phyloP scores from a whole-genome alignment of 2,113 vertebrate species.

The Jacana jacana region DNA sequence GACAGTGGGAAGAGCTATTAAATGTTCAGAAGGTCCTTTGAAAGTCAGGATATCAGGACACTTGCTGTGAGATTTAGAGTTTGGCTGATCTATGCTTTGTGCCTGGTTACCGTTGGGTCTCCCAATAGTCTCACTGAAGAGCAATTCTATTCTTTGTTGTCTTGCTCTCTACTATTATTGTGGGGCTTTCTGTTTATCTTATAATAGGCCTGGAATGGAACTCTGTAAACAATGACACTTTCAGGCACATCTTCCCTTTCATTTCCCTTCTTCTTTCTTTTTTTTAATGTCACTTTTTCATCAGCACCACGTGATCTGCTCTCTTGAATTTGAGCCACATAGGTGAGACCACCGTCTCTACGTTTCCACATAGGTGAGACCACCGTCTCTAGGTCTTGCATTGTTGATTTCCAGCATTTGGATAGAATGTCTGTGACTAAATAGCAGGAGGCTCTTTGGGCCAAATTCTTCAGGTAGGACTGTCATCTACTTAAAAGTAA shows the following conservation, averaged over 20 bases:
- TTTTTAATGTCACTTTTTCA: neutral
- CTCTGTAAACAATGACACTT: neutral
- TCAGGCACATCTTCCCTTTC: neutral
- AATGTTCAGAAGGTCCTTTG: constrained; percentile 29
- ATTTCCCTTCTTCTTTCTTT: too few species aligned
- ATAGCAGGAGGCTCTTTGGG: neutral
- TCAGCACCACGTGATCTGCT: neutral
- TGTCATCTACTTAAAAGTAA: neutral
- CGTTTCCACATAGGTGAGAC: neutral
- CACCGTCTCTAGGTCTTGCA: neutral
- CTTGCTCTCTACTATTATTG: neutral
- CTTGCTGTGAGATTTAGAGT: constrained; percentile 24
- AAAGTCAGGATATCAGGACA: constrained; percentile 16
- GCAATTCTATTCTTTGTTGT: constrained; percentile 12
- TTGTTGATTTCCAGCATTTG: neutral
- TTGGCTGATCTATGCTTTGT: neutral
- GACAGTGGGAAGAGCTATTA: constrained; percentile 22
- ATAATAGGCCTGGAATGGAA: neutral
- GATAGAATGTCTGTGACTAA: neutral
- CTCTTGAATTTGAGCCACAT: neutral
- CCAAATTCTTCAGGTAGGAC: neutral
- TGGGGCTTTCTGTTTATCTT: neutral
- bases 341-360: neutral
- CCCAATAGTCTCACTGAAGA: neutral
- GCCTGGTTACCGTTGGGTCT: neutral